Conservation (phyloP, 2,113 vertebrate species). For the Myiozetetes cayanensis region DNA sequence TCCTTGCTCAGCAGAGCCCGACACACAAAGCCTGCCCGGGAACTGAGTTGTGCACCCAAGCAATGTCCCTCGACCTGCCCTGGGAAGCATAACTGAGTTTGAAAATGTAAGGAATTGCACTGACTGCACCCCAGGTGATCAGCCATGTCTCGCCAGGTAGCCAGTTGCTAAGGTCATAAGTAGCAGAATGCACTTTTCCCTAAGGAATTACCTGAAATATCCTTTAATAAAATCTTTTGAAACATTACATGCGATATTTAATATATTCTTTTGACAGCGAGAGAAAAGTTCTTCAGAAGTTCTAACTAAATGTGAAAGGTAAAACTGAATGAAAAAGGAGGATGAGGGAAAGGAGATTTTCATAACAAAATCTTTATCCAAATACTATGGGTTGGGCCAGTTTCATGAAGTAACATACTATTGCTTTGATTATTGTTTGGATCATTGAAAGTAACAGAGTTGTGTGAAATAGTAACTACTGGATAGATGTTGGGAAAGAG, state of each 20-base stretch:
- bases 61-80: accelerated
- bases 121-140: neutral
- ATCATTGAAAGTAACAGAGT: neutral
- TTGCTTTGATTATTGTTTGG: neutral
- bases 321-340: neutral
- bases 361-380: neutral
- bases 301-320: neutral
- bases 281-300: neutral
- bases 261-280: neutral
- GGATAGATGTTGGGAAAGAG: neutral
- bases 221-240: neutral
- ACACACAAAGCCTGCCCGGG: neutral
- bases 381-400: neutral
- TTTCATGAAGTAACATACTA: neutral
- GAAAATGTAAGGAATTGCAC: neutral
- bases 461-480: neutral
- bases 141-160: neutral
- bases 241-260: neutral
- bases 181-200: neutral
- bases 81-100: neutral
- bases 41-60: neutral
- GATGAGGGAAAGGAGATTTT: neutral
- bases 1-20: neutral
- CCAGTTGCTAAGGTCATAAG: neutral
- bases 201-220: neutral